Base-by-base conservation (phyloP, 2,888 invertebrate species). In the Encarsia formosa region DNA sequence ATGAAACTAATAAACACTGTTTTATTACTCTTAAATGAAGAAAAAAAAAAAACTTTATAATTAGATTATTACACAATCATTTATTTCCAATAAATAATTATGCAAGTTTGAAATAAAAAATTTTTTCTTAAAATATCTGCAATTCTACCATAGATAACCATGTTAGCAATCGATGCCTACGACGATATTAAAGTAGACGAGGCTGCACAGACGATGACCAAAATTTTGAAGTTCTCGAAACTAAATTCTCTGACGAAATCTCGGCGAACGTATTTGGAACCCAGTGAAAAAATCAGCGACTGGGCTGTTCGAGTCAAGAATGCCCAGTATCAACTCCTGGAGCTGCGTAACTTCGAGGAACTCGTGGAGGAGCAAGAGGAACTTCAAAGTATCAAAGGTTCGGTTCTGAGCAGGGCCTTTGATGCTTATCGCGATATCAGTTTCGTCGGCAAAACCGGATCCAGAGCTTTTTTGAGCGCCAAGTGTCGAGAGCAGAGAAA, bases 371-470 rank as follows among this genome's bases (percentile, higher is more conserved):
- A 55, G 32, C 40, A 4, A 4, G 22, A 40, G 9, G 22, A 20
- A 5, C 32, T 40, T 3, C 16, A n/a, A 8, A 63, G 56, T 13
- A 64, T 78, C 46, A 64, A 67, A 37, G 68, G 75, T 40, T 59
- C 73, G 4, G 66, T 65, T 44, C 62, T 78, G 11, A 59, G 65
- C 1, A 59, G 67, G 5, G 65, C 74, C 0, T 64, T 78, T 39
- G 66, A 73, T 5, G 75, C 75, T 5, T 58, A 76, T 29, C 59
- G 63, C 15, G 69, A 76, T 49, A 57, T 77, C 29, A 69, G 70
- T 51, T 74, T 69, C 32, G 62, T 77, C 26, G 71, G 74, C 3
- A 66, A 75, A 56, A 73, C 75, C 22, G 71, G 75, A 1, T 70
- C 75, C 47, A 59, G 61, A 39, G 62, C 68, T 37, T 77, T 77